Percentiles rank a stretch among this genome's conserved stretches.
These are phyloP conservation scores for Peromyscus nudipes DNA, from an alignment of 2,797 vertebrate species.

Conservation along the genomic window DNA sequence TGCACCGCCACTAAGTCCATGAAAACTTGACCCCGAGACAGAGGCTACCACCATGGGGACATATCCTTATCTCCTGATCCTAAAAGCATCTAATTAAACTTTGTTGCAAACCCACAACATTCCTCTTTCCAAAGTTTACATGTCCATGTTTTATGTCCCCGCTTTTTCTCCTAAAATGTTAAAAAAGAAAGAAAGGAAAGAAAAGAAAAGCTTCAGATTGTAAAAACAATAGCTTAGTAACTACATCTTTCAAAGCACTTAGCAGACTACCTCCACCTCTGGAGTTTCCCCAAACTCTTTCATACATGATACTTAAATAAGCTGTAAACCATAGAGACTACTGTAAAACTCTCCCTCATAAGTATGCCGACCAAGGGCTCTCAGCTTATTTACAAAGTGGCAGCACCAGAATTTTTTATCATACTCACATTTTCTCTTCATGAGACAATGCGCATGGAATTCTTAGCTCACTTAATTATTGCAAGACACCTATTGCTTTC, in stretches of 20 bases:
- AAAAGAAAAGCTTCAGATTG: neutral
- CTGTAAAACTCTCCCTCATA: constrained; percentile 18
- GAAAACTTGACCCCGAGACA: neutral
- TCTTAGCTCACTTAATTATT: neutral
- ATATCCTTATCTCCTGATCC: neutral
- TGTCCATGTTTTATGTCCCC: neutral
- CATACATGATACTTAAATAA: constrained; percentile 30
- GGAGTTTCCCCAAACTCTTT: constrained; percentile 9
- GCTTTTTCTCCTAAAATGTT: neutral
- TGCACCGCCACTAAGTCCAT: neutral
- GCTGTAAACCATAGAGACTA: neutral
- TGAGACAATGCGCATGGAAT: neutral
- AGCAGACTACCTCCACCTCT: neutral
- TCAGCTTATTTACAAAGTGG: neutral
- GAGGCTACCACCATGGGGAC: neutral
- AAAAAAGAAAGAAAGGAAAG: too few species aligned
- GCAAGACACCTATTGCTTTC: neutral
- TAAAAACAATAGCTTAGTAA: neutral
- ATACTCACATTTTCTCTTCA: constrained; percentile 11
- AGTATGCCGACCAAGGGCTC: neutral
- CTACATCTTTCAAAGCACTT: neutral
- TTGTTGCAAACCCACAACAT: neutral
- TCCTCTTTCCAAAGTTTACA: neutral
- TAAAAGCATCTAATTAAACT: neutral
- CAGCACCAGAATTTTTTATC: constrained; percentile 7